Conservation (phyloP, 2,113 vertebrate species). For the Microtus richardsoni region DNA sequence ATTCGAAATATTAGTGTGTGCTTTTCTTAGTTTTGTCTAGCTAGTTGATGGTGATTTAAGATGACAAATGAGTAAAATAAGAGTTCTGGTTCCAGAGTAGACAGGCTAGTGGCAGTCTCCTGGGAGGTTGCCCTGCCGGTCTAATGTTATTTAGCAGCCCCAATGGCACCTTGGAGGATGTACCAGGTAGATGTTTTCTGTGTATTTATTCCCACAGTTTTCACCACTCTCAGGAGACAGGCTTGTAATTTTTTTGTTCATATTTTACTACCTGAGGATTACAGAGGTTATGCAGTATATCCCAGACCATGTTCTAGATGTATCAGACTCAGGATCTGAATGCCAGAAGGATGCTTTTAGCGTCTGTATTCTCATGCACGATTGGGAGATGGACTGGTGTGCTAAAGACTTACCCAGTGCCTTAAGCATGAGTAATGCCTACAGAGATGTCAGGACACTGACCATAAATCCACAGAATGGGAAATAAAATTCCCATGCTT, state of each 20-base stretch:
- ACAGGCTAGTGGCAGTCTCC: neutral
- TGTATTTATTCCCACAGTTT: neutral
- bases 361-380: neutral
- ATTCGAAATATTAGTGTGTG: neutral
- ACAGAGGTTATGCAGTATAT: neutral
- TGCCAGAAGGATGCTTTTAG: neutral
- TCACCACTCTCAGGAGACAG: neutral
- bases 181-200: neutral
- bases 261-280: neutral
- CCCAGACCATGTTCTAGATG: neutral
- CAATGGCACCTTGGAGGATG: neutral
- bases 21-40: neutral
- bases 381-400: accelerated
- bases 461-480: neutral
- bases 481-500: neutral
- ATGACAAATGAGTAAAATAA: neutral
- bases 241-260: neutral
- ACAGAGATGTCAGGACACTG: neutral
- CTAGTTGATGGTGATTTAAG: neutral
- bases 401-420: neutral
- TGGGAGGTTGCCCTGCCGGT: neutral
- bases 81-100: neutral
- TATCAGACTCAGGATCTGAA: neutral
- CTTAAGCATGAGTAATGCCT: neutral
- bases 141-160: neutral